Evolutionary conservation across 2,888 invertebrate genomes (phyloP), one percentile per base, ranked within the genome.

Genomic region (Sturmia bella): DNA sequence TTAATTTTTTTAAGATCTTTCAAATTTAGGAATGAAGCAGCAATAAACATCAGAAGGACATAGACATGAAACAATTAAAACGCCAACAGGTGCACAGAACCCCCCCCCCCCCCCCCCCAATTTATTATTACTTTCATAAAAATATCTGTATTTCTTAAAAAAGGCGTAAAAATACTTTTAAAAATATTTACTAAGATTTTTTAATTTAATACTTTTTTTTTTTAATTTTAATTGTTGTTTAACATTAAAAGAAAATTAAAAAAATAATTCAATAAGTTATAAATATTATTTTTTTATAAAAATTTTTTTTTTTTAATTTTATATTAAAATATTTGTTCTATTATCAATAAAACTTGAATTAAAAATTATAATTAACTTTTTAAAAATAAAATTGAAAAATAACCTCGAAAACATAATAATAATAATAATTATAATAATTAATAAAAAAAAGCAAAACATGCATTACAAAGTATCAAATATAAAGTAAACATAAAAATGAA

Each of bases 241-340:
- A 83, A 80, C 86, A 78, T 72, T 80, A 74, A 41, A 76, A 19
- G 37, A 57, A 56, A 48, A n/a, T n/a, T n/a, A n/a, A 48, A 39
- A 52, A 59, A 52, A 45, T 6, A 41, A 68, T 43, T 50, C 57
- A 43, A 56, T n/a, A 63, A 39, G 69, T 66, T 27, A 64, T 80
- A 85, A 84, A 72, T 82, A 84, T n/a, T 77, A 85, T 85, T 86
- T 87, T 85, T 88, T 87, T 69, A 66, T 86, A 86, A 86, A 86
- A 72, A 76, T 74, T 66, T 79, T 75, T 74, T 32, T 74, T 68
- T 64, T 78, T 64, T 69, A 77, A 63, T 74, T 77, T 77, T 75
- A 45, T 69, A 69, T 63, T 52, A 56, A 56, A 54, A 63, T 56
- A 61, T 68, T 41, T 76, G 69, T 81, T 76, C 64, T 81, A 68